A percentile compares a stretch with the other conserved stretches of the same genome.
phyloP scores from a whole-genome alignment of 2,113 vertebrate genomes.

The Datnioides undecimradiatus region DNA sequence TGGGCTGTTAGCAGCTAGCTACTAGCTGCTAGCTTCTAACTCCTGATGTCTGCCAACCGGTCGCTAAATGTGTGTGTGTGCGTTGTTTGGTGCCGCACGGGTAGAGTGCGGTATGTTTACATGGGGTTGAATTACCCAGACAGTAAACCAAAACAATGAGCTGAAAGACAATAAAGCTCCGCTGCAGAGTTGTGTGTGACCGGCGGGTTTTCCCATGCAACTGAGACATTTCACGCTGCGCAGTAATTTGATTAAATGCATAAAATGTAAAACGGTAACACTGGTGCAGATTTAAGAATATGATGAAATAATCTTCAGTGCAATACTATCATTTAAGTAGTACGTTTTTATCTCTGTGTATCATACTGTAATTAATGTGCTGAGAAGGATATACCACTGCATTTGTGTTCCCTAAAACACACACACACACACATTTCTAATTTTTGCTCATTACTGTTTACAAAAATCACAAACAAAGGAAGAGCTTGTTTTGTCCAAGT shows the following conservation, averaged over 20 bases:
- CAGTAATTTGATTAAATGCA: background rate
- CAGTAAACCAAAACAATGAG: background rate
- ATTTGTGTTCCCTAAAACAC: background rate
- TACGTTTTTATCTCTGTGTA: background rate
- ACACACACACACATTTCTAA: background rate
- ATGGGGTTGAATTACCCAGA: background rate
- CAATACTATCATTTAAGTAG: background rate
- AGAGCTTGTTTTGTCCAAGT: background rate
- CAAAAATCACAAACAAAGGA: conserved; percentile 18
- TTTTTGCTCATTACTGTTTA: conserved; percentile 4
- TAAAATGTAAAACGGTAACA: background rate
- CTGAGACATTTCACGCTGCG: background rate
- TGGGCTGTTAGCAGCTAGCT: background rate
- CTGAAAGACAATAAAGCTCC: background rate
- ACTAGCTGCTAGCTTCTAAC: background rate
- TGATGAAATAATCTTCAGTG: background rate
- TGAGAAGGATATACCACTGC: background rate
- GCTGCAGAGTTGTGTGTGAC: background rate
- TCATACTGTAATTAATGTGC: background rate
- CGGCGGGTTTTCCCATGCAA: background rate
- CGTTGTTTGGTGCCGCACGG: background rate
- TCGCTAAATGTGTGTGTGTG: background rate
- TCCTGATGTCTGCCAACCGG: background rate
- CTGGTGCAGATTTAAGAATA: background rate
- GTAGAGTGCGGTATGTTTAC: background rate